phyloP scores from a whole-genome alignment of 2,797 vertebrate genomes.

The Cichlasoma orientale region DNA sequence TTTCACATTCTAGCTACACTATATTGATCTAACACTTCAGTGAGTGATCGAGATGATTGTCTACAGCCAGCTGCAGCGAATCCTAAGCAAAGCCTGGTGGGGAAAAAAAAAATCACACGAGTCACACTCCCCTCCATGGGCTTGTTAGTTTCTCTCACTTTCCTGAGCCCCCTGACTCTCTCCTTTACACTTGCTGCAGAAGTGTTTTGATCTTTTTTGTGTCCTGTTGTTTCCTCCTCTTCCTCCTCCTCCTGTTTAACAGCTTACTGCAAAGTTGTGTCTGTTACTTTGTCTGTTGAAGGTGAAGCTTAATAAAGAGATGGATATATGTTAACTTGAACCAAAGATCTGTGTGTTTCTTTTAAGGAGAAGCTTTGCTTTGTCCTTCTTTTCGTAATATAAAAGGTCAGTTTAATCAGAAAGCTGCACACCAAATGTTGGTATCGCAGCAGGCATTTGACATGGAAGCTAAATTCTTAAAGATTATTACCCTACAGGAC shows the following conservation, averaged over 20 bases:
- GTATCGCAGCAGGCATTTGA: no score
- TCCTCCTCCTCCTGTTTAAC: conserved; percentile 33
- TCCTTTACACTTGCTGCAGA: conserved; percentile 47
- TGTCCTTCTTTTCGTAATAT: neutral
- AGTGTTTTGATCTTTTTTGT: conserved; percentile 36
- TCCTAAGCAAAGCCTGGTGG: conserved; percentile 17
- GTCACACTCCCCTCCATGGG: conserved; percentile 24
- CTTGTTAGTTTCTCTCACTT: conserved; percentile 37
- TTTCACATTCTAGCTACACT: conserved; percentile 29
- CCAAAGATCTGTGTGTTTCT: conserved; percentile 27
- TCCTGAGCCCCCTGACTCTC: conserved; percentile 50
- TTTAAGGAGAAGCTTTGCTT: neutral
- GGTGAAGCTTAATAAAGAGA: conserved; percentile 64
- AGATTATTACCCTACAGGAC: neutral
- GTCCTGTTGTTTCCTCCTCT: conserved; percentile 24
- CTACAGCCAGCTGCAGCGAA: conserved; percentile 10
- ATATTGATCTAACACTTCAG: conserved; percentile 30
- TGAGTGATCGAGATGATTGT: conserved; percentile 7
- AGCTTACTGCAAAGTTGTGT: conserved; percentile 44
- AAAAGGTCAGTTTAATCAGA: neutral
- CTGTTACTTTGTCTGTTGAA: conserved; percentile 39
- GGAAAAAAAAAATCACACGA: neutral
- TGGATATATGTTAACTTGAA: conserved; percentile 30
- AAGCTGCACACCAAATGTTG: neutral
- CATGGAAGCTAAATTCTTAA: no score